phyloP scores from a whole-genome alignment of 2,797 vertebrate genomes.

The Hoplostethus mediterraneus region DNA sequence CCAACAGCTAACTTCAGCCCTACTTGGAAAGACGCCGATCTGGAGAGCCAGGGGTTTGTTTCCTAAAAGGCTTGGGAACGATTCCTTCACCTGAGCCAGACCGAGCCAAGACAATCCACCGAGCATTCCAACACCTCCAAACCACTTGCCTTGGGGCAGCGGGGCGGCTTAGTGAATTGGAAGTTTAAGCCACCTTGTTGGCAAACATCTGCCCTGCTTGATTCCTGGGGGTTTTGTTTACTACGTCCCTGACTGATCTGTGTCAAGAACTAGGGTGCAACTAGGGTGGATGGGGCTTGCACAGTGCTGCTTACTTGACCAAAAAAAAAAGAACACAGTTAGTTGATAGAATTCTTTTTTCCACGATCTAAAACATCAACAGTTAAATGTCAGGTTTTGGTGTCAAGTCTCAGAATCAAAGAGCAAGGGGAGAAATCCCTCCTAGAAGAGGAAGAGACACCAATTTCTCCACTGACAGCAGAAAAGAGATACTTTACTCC shows the following conservation, averaged over 20 bases:
- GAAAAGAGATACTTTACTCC: no score
- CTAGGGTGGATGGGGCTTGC: background rate
- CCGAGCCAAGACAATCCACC: conserved; percentile 65
- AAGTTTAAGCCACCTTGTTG: background rate
- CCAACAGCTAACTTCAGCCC: conserved; percentile 37
- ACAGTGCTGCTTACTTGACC: background rate
- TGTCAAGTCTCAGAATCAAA: no score
- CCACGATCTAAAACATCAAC: no score
- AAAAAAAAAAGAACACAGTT: no score
- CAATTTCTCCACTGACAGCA: no score
- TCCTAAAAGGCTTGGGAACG: conserved; percentile 73
- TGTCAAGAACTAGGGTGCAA: background rate
- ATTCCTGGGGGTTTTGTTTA: no score
- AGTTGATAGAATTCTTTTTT: no score
- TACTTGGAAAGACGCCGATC: conserved; percentile 62
- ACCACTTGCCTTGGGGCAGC: background rate
- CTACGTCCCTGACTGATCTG: no score
- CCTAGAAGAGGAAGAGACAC: no score
- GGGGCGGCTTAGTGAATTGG: background rate
- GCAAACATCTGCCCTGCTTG: background rate
- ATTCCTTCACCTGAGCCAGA: conserved; percentile 62
- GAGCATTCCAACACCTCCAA: conserved; percentile 35
- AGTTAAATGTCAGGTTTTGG: no score
- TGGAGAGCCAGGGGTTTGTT: conserved; percentile 63
- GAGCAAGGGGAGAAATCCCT: no score